phyloP scores from a whole-genome alignment of 2,888 invertebrate species.

The Drosophila monieri region DNA sequence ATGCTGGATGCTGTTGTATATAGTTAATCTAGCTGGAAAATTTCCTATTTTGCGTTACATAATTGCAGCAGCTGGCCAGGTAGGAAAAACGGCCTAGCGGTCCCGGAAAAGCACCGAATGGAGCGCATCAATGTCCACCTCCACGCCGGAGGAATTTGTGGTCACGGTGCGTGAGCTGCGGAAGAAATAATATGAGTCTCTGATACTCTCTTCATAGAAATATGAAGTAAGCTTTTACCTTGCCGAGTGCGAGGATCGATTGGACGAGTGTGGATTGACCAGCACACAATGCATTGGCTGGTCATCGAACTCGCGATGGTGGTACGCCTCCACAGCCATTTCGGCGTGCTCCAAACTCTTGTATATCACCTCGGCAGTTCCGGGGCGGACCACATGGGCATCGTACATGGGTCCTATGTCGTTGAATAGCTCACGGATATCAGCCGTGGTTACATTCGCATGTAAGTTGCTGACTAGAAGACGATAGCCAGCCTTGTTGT shows the following conservation, averaged over 20 bases:
- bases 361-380: constrained; percentile 96
- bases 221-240: constrained; percentile 61
- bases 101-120: constrained; percentile 84
- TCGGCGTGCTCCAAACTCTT: constrained; percentile 93
- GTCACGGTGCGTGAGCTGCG: constrained; percentile 71
- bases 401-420: constrained; percentile 94
- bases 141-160: constrained; percentile 77
- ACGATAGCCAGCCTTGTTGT: constrained; percentile 87
- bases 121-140: constrained; percentile 84
- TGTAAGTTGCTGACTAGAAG: constrained; percentile 96
- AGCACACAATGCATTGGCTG: constrained; percentile 96
- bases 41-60: constrained; percentile 23
- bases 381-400: constrained; percentile 93
- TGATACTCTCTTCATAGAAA: no score
- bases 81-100: constrained; percentile 43
- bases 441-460: constrained; percentile 93
- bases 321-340: constrained; percentile 95
- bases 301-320: constrained; percentile 96
- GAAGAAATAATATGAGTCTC: background rate
- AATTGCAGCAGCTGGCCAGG: background rate
- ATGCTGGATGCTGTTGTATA: background rate
- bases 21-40: constrained; percentile 7
- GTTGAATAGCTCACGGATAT: constrained; percentile 96
- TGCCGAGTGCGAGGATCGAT: constrained; percentile 85
- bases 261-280: constrained; percentile 89